phyloP scores from a whole-genome alignment of 30 jellyfish, hydroid and myxozoan species.

The Chrysaora quinquecirrha region DNA sequence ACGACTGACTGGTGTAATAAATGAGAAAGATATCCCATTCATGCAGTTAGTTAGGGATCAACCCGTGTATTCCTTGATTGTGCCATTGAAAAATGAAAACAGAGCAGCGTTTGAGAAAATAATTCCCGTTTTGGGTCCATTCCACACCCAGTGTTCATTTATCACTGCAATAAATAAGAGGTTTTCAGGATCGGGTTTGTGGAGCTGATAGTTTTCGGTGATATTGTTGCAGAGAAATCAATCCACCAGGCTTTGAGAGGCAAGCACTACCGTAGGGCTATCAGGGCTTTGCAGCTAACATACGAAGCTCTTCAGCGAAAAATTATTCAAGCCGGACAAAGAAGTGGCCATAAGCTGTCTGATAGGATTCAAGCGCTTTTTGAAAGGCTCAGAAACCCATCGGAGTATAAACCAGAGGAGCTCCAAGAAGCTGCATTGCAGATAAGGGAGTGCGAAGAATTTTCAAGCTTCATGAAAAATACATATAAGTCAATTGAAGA shows the following conservation, averaged over 20 bases:
- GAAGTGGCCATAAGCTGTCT: conserved; percentile 7
- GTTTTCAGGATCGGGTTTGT: conserved; percentile 62
- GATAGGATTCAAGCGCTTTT: neutral
- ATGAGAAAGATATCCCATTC: conserved; percentile 11
- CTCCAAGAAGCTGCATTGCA: conserved; percentile 26
- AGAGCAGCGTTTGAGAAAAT: conserved; percentile 27
- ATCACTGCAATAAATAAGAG: conserved; percentile 38
- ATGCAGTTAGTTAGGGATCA: conserved; percentile 30
- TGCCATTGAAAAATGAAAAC: conserved; percentile 43
- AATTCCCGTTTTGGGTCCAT: conserved; percentile 38
- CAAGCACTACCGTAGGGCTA: conserved; percentile 53
- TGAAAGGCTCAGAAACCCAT: conserved; percentile 21
- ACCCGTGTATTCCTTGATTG: conserved; percentile 11
- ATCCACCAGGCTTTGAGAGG: conserved; percentile 55
- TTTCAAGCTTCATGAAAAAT: neutral
- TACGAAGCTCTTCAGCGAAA: conserved; percentile 34
- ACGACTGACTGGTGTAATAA: conserved; percentile 6
- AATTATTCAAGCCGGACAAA: conserved; percentile 3
- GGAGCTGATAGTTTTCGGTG: conserved; percentile 42
- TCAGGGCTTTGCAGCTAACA: conserved; percentile 14
- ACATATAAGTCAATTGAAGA: conserved; percentile 12
- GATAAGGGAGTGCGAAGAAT: conserved; percentile 14
- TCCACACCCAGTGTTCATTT: conserved; percentile 47
- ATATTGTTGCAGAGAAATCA: conserved; percentile 36
- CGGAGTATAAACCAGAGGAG: conserved; percentile 24